Evolutionary conservation across 2,797 vertebrate species (phyloP).

Genomic region (Acanthornis magna): DNA sequence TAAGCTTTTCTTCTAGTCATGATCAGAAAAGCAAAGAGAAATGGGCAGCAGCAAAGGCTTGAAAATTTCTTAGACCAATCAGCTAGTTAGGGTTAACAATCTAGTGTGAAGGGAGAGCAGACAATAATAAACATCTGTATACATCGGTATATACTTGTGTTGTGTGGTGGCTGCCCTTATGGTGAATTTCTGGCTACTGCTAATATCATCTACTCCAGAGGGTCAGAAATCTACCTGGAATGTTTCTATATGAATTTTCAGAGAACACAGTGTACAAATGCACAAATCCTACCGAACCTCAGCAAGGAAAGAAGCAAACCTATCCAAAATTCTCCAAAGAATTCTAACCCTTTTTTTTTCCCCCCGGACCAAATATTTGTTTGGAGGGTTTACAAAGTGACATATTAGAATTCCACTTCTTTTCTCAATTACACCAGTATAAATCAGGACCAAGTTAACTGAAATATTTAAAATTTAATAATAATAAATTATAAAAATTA

Average conservation of each 20-base stretch:
- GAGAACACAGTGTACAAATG: background rate
- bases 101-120: background rate
- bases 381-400: background rate
- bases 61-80: background rate
- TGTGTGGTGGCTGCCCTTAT: background rate
- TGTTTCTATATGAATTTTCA: background rate
- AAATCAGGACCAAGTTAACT: background rate
- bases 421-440: background rate
- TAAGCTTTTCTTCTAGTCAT: background rate
- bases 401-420: fast-evolving
- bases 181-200: background rate
- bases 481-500: background rate
- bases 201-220: background rate
- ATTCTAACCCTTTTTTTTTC: fast-evolving
- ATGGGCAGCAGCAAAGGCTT: background rate
- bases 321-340: background rate
- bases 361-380: background rate
- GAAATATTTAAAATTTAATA: background rate
- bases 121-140: background rate
- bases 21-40: background rate
- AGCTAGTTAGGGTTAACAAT: background rate
- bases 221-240: background rate
- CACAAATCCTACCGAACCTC: background rate
- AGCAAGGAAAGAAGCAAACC: background rate
- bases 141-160: fast-evolving